A percentile compares a stretch with the other conserved stretches of the same genome.
These are phyloP conservation scores for Girardinus metallicus DNA, from an alignment of 2,797 vertebrate genomes.

Conservation along the genomic window DNA sequence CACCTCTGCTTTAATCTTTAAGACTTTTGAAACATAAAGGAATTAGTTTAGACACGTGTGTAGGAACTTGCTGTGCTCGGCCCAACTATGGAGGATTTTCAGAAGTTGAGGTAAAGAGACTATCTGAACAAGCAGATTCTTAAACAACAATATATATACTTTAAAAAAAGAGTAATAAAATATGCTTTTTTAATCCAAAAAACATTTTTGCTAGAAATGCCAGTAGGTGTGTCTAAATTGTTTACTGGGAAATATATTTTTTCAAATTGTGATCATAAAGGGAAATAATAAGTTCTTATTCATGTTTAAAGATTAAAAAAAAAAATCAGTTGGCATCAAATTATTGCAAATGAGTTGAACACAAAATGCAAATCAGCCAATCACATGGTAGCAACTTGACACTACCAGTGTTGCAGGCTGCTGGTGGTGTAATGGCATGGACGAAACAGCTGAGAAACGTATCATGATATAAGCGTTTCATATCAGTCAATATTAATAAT, in stretches of 20 bases:
- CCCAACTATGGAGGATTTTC: not conserved
- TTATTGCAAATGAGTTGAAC: not conserved
- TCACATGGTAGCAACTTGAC: not conserved
- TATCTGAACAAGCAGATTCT: not conserved
- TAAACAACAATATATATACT: not conserved
- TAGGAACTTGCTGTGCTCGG: no score
- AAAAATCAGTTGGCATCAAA: not conserved
- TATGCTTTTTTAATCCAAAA: not conserved
- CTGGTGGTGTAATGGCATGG: not conserved
- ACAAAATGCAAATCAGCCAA: not conserved
- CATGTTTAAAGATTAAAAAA: not conserved
- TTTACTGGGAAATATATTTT: not conserved
- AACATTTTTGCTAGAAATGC: not conserved
- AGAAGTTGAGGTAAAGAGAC: not conserved
- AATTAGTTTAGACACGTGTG: not conserved
- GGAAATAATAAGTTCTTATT: not conserved
- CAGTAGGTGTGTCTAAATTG: not conserved
- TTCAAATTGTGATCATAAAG: not conserved
- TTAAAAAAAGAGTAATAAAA: not conserved
- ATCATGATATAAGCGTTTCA: no score
- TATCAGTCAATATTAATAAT: no score
- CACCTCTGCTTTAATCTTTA: not conserved
- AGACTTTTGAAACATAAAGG: not conserved
- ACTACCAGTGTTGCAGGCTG: not conserved
- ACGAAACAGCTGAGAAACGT: no score